Percentiles rank a stretch among this genome's conserved stretches.
phyloP scores from a whole-genome alignment of 2,797 vertebrate genomes.

The Poeciliopsis paucimaculata region DNA sequence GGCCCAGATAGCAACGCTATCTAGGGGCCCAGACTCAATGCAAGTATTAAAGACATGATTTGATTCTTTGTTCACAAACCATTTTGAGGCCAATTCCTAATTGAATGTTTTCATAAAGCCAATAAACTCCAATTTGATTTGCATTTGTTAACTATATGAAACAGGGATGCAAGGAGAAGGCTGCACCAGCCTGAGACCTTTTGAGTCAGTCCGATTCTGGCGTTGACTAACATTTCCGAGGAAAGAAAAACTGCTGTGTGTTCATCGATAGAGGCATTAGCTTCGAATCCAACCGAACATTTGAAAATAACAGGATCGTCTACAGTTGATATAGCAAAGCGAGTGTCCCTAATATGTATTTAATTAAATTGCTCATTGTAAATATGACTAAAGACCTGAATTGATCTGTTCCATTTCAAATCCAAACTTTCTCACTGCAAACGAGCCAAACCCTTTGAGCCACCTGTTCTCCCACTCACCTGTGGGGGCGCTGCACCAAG shows the following conservation, averaged over 20 bases:
- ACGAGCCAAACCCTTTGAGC: too few species aligned
- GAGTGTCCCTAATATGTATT: background rate
- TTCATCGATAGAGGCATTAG: background rate
- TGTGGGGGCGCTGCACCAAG: too few species aligned
- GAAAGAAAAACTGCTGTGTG: background rate
- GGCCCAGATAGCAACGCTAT: background rate
- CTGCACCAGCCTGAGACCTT: background rate
- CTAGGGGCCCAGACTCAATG: background rate
- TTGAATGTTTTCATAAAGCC: background rate
- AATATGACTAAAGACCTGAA: background rate
- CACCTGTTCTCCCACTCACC: too few species aligned
- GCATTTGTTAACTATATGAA: background rate
- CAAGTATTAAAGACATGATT: background rate
- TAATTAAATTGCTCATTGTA: background rate
- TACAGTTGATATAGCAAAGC: background rate
- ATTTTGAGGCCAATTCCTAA: background rate
- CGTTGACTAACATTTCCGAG: background rate
- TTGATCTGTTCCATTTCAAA: background rate
- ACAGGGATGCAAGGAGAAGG: background rate
- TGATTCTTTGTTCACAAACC: background rate
- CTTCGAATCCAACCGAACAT: background rate
- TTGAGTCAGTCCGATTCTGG: background rate
- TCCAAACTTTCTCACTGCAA: too few species aligned
- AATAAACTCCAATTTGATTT: background rate
- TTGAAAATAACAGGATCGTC: background rate